phyloP scores from a whole-genome alignment of 2,113 vertebrate species.

The Talpa occidentalis region DNA sequence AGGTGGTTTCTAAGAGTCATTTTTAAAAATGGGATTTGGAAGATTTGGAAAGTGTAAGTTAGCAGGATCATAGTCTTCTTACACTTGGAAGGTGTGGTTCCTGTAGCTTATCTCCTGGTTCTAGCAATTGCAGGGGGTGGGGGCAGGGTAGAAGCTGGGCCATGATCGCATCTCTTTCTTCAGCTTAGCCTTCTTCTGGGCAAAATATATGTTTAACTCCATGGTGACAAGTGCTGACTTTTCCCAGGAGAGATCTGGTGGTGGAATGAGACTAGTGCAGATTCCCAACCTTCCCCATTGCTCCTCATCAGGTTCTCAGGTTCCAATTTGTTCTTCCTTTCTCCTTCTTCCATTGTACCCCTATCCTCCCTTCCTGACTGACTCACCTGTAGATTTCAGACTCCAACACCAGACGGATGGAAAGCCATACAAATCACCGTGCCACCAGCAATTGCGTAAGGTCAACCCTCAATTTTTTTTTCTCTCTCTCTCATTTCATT shows the following conservation, averaged over 20 bases:
- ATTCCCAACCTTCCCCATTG: neutral
- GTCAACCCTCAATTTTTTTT: neutral
- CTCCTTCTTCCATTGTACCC: neutral
- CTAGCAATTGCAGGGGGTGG: accelerated
- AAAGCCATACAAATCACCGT: neutral
- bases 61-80: neutral
- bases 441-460: neutral
- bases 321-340: neutral
- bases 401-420: neutral
- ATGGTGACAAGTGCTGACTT: neutral
- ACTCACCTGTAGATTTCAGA: neutral
- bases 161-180: accelerated
- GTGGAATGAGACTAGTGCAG: neutral
- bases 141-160: neutral
- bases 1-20: neutral
- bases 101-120: neutral
- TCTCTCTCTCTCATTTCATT: no score
- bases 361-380: neutral
- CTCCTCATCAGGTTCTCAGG: neutral
- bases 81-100: neutral
- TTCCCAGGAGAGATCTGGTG: neutral
- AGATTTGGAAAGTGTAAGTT: neutral
- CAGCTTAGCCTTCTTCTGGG: neutral
- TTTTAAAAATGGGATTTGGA: neutral
- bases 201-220: neutral